phyloP scores from a whole-genome alignment of 2,888 invertebrate genomes.

The Drosophila meridiana region DNA sequence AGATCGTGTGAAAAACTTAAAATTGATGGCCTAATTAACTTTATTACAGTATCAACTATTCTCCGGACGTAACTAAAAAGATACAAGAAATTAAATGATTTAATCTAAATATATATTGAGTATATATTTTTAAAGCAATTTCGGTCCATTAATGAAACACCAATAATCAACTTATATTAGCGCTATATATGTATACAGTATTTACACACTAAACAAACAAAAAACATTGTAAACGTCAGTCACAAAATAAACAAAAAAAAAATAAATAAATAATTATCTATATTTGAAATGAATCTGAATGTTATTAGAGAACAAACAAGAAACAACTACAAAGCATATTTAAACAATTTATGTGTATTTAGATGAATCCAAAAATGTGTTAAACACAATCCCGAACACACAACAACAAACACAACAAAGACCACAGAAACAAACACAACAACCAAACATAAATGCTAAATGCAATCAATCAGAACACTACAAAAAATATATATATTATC shows the following conservation, averaged over 20 bases:
- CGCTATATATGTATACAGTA: constrained; percentile 54
- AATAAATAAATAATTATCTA: constrained; percentile 21
- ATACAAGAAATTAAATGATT: constrained; percentile 47
- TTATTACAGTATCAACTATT: constrained; percentile 89
- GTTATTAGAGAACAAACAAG: constrained; percentile 64
- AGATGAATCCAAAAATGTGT: constrained; percentile 46
- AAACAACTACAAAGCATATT: constrained; percentile 35
- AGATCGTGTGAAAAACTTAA: constrained; percentile 49
- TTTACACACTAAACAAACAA: constrained; percentile 30
- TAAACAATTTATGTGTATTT: constrained; percentile 47
- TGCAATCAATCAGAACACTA: constrained; percentile 33
- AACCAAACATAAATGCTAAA: constrained; percentile 17
- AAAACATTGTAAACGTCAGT: constrained; percentile 35
- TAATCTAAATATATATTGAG: constrained; percentile 15
- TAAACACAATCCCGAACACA: constrained; percentile 36
- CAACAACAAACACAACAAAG: constrained; percentile 5
- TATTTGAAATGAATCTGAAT: constrained; percentile 65
- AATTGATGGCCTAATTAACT: constrained; percentile 83
- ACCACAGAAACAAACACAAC: constrained; percentile 43
- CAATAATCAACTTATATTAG: constrained; percentile 71
- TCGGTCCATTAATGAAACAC: constrained; percentile 77
- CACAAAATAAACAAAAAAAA: constrained; percentile 20
- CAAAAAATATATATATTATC: constrained; percentile 25
- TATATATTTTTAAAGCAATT: constrained; percentile 75
- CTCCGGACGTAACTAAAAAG: constrained; percentile 88